Percentiles rank a stretch among this genome's conserved stretches.
Conservation (phyloP, 2,888 invertebrate genomes). For the Aspidiotus destructor region DNA sequence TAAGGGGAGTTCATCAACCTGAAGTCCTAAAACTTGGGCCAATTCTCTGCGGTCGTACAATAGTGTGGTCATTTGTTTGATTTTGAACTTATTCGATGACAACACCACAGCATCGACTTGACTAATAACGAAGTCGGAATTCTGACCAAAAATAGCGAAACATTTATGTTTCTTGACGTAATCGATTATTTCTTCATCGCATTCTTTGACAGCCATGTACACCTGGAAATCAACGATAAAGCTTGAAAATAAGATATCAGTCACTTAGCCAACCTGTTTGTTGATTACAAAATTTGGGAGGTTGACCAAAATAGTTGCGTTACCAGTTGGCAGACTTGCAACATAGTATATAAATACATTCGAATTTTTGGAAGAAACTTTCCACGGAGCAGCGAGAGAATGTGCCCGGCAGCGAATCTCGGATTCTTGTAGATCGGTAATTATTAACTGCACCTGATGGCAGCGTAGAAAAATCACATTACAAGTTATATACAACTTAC, state of each 20-base stretch:
- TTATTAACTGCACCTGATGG: too few species aligned
- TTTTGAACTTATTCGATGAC: slow-evolving; percentile 39
- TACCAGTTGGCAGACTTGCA: too few species aligned
- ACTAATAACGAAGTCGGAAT: slow-evolving; percentile 40
- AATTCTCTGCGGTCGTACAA: slow-evolving; percentile 39
- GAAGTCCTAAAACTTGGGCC: slow-evolving; percentile 37
- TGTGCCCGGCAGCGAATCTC: too few species aligned
- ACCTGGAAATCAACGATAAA: slow-evolving; percentile 31
- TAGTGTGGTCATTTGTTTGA: slow-evolving; percentile 39
- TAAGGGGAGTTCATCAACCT: slow-evolving; percentile 39
- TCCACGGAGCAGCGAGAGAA: too few species aligned
- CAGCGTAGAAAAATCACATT: too few species aligned
- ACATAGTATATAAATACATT: too few species aligned
- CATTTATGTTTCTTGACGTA: slow-evolving; percentile 39
- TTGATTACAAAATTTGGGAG: too few species aligned
- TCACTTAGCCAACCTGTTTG: too few species aligned
- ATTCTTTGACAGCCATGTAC: slow-evolving; percentile 39
- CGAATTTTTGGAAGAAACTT: too few species aligned
- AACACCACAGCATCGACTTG: slow-evolving; percentile 40
- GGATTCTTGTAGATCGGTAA: too few species aligned
- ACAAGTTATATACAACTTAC: slow-evolving; percentile 35
- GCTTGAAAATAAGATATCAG: too few species aligned
- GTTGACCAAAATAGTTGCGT: too few species aligned
- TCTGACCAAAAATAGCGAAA: slow-evolving; percentile 41
- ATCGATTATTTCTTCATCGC: slow-evolving; percentile 40